Percentiles rank a stretch among this genome's conserved stretches.
Conservation (phyloP, 1,140 invertebrate genomes). For the Orchestia grillus region DNA sequence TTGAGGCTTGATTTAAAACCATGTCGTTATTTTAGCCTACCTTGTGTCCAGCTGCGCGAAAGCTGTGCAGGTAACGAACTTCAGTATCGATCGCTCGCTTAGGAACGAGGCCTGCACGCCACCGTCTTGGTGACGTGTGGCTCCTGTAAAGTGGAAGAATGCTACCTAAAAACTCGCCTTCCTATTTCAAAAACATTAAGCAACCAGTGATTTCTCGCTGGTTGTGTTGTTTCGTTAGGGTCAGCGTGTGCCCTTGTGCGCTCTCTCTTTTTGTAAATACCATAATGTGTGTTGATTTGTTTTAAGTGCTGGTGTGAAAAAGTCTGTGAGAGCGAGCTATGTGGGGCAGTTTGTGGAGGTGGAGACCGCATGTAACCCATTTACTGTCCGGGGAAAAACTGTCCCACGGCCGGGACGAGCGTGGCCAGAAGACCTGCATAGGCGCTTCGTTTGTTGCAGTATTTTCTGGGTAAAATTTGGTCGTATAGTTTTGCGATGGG, state of each 20-base stretch:
- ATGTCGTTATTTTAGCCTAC: not conserved
- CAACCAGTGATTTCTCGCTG: not conserved
- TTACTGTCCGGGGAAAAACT: not conserved
- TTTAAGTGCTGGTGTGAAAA: not conserved
- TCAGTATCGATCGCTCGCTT: not conserved
- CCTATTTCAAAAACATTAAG: not conserved
- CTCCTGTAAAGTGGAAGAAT: not conserved
- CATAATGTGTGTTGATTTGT: not conserved
- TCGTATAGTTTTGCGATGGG: no score
- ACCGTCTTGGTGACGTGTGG: not conserved
- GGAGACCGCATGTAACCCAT: not conserved
- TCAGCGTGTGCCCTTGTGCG: not conserved
- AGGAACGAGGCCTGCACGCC: not conserved
- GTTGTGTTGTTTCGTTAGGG: not conserved
- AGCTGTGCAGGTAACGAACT: not conserved
- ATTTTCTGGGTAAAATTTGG: no score
- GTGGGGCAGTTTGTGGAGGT: not conserved
- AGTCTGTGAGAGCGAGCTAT: not conserved
- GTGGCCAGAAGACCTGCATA: not conserved
- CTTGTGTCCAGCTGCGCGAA: not conserved
- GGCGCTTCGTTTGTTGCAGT: no score
- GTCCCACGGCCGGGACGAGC: not conserved
- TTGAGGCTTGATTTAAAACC: not conserved
- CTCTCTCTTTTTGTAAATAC: not conserved
- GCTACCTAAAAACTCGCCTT: not conserved